Conservation (phyloP, 2,797 vertebrate genomes). For the Mus minutoides region DNA sequence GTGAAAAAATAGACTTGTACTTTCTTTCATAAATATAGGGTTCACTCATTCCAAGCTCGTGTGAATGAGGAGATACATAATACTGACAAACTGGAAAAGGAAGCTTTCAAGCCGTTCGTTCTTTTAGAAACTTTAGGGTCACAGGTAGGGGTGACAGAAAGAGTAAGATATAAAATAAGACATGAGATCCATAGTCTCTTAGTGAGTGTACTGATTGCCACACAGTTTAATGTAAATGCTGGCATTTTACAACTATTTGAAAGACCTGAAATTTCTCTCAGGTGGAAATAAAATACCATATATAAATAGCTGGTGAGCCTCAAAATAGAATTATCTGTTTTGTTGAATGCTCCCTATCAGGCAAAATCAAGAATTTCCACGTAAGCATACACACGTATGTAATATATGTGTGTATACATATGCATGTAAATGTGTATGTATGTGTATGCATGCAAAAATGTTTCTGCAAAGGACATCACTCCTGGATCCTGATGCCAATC, state of each 20-base stretch:
- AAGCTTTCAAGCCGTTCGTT: background rate
- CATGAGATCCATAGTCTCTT: background rate
- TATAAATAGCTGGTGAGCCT: background rate
- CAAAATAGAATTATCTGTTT: slow-evolving; percentile 36
- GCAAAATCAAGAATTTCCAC: slow-evolving; percentile 39
- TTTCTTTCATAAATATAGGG: slow-evolving; percentile 23
- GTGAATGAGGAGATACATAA: background rate
- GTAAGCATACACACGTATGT: background rate
- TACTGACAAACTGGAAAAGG: background rate
- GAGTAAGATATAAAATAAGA: background rate
- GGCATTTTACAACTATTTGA: background rate
- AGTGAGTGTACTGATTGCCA: background rate
- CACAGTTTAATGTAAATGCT: background rate
- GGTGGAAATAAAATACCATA: slow-evolving; percentile 45
- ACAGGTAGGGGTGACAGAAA: background rate
- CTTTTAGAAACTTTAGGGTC: background rate
- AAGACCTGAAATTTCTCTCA: slow-evolving; percentile 22
- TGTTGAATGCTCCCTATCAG: slow-evolving; percentile 18
- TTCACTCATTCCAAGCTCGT: background rate
- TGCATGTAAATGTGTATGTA: background rate
- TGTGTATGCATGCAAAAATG: slow-evolving; percentile 22
- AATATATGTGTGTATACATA: background rate
- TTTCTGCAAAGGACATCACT: slow-evolving; percentile 45
- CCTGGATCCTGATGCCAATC: slow-evolving; percentile 17
- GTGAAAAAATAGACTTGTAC: slow-evolving; percentile 17